A percentile compares a stretch with the other conserved stretches of the same genome.
phyloP scores from a whole-genome alignment of 2,113 vertebrate species.

The Ammodytes marinus region DNA sequence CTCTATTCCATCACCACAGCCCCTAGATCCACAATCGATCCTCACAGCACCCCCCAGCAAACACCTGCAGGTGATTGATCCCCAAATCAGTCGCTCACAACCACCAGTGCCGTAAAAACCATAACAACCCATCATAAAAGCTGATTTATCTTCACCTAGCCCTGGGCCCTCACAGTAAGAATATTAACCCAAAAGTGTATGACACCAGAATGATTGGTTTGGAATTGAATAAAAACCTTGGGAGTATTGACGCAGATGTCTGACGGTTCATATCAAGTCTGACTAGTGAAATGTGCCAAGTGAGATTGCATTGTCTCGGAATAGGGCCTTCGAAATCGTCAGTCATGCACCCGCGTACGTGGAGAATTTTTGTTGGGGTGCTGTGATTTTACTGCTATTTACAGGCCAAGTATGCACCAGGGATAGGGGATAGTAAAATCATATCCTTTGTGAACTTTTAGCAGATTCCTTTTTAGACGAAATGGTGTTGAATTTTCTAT shows the following conservation, averaged over 20 bases:
- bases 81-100: constrained; percentile 84
- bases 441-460: neutral
- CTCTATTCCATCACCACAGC: constrained; percentile 72
- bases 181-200: constrained; percentile 85
- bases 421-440: neutral
- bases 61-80: constrained; percentile 85
- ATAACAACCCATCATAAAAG: constrained; percentile 85
- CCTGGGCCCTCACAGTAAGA: constrained; percentile 74
- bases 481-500: neutral
- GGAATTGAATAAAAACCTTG: constrained; percentile 82
- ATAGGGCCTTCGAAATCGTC: neutral
- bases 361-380: constrained; percentile 33
- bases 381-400: constrained; percentile 14
- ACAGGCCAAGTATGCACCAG: neutral
- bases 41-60: constrained; percentile 67
- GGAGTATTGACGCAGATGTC: constrained; percentile 72
- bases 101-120: constrained; percentile 80
- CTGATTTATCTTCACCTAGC: constrained; percentile 80
- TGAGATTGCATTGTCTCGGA: constrained; percentile 55
- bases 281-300: constrained; percentile 65
- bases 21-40: constrained; percentile 82
- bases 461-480: neutral
- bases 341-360: constrained; percentile 8
- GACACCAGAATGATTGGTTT: constrained; percentile 82
- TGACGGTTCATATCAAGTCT: constrained; percentile 75